phyloP scores from a whole-genome alignment of 2,888 invertebrate genomes.

The Phlogophora meticulosa region DNA sequence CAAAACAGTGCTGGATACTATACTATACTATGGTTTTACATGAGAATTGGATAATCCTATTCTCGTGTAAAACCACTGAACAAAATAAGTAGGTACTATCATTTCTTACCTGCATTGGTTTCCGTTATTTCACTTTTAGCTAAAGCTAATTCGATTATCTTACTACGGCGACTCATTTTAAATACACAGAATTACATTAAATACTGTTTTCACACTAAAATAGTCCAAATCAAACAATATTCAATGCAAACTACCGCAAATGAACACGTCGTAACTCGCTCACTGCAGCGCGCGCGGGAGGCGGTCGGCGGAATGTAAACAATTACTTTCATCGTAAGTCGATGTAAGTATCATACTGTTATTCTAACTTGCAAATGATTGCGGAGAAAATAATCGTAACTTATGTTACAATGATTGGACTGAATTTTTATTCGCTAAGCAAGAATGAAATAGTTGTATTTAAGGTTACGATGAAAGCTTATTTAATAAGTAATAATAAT shows the following conservation, averaged over 20 bases:
- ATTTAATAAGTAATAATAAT: too few species aligned
- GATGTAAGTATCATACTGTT: neutral
- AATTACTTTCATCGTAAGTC: neutral
- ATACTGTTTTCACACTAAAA: neutral
- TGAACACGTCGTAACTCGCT: neutral
- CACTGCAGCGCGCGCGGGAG: neutral
- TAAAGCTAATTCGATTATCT: constrained; percentile 1
- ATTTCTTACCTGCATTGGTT: neutral
- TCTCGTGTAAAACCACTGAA: too few species aligned
- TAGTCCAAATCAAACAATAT: neutral
- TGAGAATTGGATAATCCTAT: too few species aligned
- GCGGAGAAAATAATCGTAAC: constrained; percentile 2
- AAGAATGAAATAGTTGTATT: neutral
- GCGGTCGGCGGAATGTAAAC: neutral
- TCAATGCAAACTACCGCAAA: neutral
- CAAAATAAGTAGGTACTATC: neutral
- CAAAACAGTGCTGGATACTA: too few species aligned
- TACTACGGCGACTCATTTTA: neutral
- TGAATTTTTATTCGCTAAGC: neutral
- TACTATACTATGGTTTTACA: too few species aligned
- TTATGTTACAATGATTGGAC: neutral
- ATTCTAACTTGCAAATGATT: constrained; percentile 8
- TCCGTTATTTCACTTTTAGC: neutral
- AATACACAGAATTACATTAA: neutral
- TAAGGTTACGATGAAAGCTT: too few species aligned